These are phyloP conservation scores for Poecile montanus DNA, from an alignment of 2,797 vertebrate species.

Conservation along the genomic window DNA sequence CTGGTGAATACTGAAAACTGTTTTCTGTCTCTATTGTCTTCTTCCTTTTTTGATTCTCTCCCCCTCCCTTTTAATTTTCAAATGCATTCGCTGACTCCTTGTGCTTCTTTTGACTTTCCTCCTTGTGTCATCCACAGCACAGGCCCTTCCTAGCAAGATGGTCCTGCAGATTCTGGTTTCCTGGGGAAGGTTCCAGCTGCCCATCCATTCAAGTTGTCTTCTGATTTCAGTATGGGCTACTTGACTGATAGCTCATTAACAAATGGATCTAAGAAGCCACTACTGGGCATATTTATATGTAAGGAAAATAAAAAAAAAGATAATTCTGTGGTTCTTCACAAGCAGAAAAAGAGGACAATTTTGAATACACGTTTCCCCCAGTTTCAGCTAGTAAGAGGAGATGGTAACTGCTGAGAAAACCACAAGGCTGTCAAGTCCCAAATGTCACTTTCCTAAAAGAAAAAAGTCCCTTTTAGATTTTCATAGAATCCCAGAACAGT, in stretches of 20 bases:
- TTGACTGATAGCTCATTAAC: background rate
- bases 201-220: background rate
- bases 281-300: background rate
- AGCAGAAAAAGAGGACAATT: background rate
- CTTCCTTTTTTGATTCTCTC: background rate
- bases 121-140: background rate
- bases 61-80: background rate
- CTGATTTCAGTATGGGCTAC: background rate
- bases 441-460: background rate
- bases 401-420: background rate
- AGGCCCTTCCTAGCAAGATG: background rate
- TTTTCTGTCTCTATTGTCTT: slow-evolving; percentile 15
- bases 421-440: background rate
- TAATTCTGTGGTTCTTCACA: background rate
- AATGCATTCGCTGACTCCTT: background rate
- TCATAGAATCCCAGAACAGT: background rate
- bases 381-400: background rate
- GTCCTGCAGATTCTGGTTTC: background rate
- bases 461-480: background rate
- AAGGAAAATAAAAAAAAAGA: background rate
- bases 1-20: slow-evolving; percentile 55
- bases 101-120: background rate
- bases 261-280: background rate
- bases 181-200: background rate
- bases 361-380: background rate